These are phyloP conservation scores for Lycopodina hypogea DNA, from an alignment of 37 sponge, comb jelly and placozoan genomes.

Conservation along the genomic window DNA sequence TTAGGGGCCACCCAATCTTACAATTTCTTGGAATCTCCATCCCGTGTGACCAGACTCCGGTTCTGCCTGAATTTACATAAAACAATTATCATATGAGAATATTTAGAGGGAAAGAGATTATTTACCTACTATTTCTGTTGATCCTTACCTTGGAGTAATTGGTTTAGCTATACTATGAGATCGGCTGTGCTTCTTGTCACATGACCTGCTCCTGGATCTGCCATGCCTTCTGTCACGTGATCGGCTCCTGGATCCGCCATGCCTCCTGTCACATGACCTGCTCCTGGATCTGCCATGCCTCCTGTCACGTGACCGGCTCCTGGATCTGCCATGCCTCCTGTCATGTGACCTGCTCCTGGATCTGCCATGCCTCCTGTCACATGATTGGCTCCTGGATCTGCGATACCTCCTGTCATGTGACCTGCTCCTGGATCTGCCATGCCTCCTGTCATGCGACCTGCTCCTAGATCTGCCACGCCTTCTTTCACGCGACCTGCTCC, in stretches of 20 bases:
- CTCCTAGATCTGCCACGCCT: slow-evolving; percentile 17
- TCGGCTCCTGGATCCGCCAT: neutral
- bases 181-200: neutral
- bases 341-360: slow-evolving; percentile 14
- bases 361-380: neutral
- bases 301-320: neutral
- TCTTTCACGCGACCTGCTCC: slow-evolving; percentile 8
- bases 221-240: neutral
- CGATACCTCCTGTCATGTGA: slow-evolving; percentile 6
- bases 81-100: too few species aligned
- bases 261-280: neutral
- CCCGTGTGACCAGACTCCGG: too few species aligned
- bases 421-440: slow-evolving; percentile 6
- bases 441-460: slow-evolving; percentile 10
- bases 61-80: neutral
- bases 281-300: neutral
- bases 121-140: neutral
- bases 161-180: neutral
- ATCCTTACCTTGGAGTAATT: neutral
- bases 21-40: too few species aligned
- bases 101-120: too few species aligned
- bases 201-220: slow-evolving; percentile 17
- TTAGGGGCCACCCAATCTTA: too few species aligned
- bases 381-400: slow-evolving; percentile 9
- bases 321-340: neutral